Conservation (phyloP, 2,888 invertebrate genomes). For the Octodonta nipae region DNA sequence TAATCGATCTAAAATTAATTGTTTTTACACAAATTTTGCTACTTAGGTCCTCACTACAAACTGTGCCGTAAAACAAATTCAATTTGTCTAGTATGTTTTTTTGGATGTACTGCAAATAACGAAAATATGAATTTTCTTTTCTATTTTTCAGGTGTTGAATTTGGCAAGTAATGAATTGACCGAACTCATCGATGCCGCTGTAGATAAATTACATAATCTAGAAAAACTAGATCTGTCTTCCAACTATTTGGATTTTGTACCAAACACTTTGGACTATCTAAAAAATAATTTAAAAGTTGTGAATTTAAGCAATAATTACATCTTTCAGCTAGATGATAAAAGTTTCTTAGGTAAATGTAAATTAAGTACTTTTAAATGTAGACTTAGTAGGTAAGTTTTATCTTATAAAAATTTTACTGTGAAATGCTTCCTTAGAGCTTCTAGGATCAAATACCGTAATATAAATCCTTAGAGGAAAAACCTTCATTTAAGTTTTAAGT, state of each 20-base stretch:
- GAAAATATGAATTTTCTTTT: background rate
- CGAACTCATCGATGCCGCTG: conserved; percentile 41
- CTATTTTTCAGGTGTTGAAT: conserved; percentile 25
- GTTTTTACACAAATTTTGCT: too few species aligned
- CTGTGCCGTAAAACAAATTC: too few species aligned
- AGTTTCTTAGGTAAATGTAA: conserved; percentile 43
- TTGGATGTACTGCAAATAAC: too few species aligned
- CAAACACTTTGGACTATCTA: conserved; percentile 41
- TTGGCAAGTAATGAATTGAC: conserved; percentile 43
- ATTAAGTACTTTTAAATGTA: background rate
- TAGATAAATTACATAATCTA: conserved; percentile 39
- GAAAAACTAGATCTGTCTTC: conserved; percentile 45
- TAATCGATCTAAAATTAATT: too few species aligned
- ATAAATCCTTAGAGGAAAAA: too few species aligned
- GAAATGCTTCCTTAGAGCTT: too few species aligned
- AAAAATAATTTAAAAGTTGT: conserved; percentile 44
- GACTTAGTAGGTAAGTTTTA: background rate
- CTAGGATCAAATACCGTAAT: too few species aligned
- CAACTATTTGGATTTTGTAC: conserved; percentile 47
- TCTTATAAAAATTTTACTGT: too few species aligned
- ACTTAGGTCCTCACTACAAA: too few species aligned
- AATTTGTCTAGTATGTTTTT: too few species aligned
- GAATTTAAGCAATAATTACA: conserved; percentile 48
- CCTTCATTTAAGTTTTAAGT: too few species aligned
- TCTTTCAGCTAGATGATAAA: conserved; percentile 43